phyloP scores from a whole-genome alignment of 2,113 vertebrate genomes.

The Leucosticte australis region DNA sequence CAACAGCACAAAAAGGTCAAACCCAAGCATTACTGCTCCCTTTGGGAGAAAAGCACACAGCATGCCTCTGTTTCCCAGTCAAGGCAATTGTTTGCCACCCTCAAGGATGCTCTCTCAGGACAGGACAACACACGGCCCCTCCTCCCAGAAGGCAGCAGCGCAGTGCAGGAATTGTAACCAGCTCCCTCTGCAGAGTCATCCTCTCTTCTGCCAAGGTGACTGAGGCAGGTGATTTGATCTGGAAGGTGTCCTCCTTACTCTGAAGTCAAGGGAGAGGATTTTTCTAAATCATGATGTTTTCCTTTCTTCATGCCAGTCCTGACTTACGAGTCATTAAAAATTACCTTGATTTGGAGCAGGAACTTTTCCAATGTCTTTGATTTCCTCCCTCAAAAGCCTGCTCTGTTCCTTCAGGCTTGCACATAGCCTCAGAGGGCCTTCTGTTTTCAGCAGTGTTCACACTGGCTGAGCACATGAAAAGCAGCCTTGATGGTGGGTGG shows the following conservation, averaged over 20 bases:
- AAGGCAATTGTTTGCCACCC: background rate
- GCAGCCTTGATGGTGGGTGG: constrained; percentile 36
- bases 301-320: background rate
- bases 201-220: background rate
- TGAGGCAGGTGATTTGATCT: background rate
- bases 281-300: background rate
- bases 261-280: background rate
- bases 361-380: background rate
- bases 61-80: background rate
- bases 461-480: constrained; percentile 5
- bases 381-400: background rate
- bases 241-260: background rate
- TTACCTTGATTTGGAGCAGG: constrained; percentile 32
- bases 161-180: background rate
- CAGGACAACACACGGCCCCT: rapidly evolving
- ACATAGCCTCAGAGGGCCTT: background rate
- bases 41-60: background rate
- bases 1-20: background rate
- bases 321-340: background rate
- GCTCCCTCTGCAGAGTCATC: background rate
- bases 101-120: background rate
- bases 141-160: background rate
- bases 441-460: background rate
- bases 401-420: background rate
- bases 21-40: background rate